Conservation (phyloP, 2,113 vertebrate species). For the Planiliza haematocheilus region DNA sequence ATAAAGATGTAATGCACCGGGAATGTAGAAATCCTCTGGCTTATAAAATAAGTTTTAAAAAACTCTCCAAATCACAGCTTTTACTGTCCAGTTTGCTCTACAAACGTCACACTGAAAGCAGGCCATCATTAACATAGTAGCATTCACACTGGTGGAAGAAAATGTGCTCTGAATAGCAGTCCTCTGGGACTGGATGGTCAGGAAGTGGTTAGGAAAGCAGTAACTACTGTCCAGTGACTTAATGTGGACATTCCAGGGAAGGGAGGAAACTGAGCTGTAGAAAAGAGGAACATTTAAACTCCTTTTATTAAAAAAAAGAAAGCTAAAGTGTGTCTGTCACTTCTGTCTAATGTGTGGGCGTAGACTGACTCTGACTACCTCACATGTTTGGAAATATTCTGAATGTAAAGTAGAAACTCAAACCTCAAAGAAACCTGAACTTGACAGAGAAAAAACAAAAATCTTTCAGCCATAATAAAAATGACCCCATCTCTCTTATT, state of each 20-base stretch:
- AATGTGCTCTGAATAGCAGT: constrained; percentile 10
- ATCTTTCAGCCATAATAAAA: too few relatives aligned
- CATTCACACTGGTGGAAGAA: constrained; percentile 32
- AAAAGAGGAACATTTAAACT: constrained; percentile 45
- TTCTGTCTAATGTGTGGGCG: neutral
- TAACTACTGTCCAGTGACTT: constrained; percentile 62
- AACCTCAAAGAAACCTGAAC: too few relatives aligned
- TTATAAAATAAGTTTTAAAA: constrained; percentile 31
- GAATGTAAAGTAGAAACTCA: too few relatives aligned
- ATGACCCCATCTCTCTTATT: too few relatives aligned
- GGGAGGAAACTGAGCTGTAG: constrained; percentile 55
- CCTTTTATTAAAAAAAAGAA: neutral
- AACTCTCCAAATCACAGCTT: constrained; percentile 4
- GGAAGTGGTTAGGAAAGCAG: constrained; percentile 69
- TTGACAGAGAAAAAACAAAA: too few relatives aligned
- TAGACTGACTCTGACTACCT: too few relatives aligned
- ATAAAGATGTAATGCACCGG: constrained; percentile 37
- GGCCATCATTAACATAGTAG: constrained; percentile 37
- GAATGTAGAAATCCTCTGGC: constrained; percentile 40
- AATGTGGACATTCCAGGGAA: constrained; percentile 71
- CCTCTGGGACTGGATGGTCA: constrained; percentile 39
- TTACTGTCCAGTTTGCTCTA: constrained; percentile 28
- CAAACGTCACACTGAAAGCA: constrained; percentile 54
- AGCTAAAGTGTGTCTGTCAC: neutral
- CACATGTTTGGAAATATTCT: too few relatives aligned